phyloP scores from a whole-genome alignment of 1,140 invertebrate species.

The Wiebesia pumilae region DNA sequence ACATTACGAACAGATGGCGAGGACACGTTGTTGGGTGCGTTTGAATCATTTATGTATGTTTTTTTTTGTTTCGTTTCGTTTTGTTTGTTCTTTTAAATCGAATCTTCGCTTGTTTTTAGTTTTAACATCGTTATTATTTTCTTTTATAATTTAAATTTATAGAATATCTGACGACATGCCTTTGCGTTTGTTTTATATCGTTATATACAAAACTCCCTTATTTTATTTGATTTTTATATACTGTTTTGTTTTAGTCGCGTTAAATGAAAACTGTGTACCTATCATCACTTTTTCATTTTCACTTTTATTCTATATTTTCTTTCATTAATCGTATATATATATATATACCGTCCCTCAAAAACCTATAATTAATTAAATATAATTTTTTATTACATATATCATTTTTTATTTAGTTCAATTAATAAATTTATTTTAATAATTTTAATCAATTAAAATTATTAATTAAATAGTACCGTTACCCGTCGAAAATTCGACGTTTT shows the following conservation, averaged over 20 bases:
- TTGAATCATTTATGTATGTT: background rate
- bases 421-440: too few species aligned
- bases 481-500: slow-evolving; percentile 58
- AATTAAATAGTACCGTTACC: slow-evolving; percentile 65
- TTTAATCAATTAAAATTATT: slow-evolving; percentile 59
- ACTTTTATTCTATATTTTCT: slow-evolving; percentile 40
- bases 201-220: slow-evolving; percentile 22
- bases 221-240: slow-evolving; percentile 30
- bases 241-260: slow-evolving; percentile 43
- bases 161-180: background rate
- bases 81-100: background rate
- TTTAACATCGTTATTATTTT: background rate
- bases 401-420: slow-evolving; percentile 46
- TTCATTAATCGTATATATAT: slow-evolving; percentile 10
- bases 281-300: slow-evolving; percentile 11
- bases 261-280: slow-evolving; percentile 42
- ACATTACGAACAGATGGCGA: slow-evolving; percentile 5
- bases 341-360: slow-evolving; percentile 52
- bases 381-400: slow-evolving; percentile 57
- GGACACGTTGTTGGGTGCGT: background rate
- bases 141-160: slow-evolving; percentile 18
- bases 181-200: background rate
- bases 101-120: background rate
- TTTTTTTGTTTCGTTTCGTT: background rate
- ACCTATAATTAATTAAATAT: slow-evolving; percentile 59